Base-by-base conservation (phyloP, 2,113 vertebrate genomes). In the Chlorodrepanis virens region DNA sequence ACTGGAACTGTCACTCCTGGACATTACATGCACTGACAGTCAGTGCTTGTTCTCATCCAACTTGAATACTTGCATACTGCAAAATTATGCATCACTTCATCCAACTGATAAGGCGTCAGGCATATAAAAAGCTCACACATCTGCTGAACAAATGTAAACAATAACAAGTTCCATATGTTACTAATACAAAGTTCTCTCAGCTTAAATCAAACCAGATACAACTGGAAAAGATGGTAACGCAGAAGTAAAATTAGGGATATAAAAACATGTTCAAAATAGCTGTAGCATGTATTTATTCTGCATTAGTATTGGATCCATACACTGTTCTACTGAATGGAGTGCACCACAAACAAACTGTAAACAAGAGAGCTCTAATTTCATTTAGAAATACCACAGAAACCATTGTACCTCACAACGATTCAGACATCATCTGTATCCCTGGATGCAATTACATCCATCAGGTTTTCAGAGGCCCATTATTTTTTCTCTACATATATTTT, bases 331-430 rank as follows among this genome's bases (percentile, higher is more conserved):
- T 71, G 81, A 94, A 89, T 4, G 15, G 52, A 93, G 23, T 70
- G 40, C 39, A 93, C 35, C 1, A 0, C 59, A 78, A 94, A 74
- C 68, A 83, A 93, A 81, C 69, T 52, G 40, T 79, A 91, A 93
- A 95, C 81, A 67, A 86, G 37, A 94, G 82, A 53, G 33, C 29
- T 72, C 35, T 79, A 81, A 94, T 56, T 84, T 90, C 19, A 90
- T 93, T 89, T 92, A 68, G 83, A 94, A 95, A 84, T 59, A 92
- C 89, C 88, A 90, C 91, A 96, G 60, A 95, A 97, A 84, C 63
- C 86, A 49, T 56, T 44, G 31, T 74, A 90, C 69, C 54, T 89
- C 71, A 52, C 77, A 71, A 9, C 23, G 65, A 87, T 74, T 93
- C 44, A 69, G 53, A 92, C 63, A 87, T 93, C 64, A 82, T 47